A percentile compares a stretch with the other conserved stretches of the same genome.
These are phyloP conservation scores for Spea bombifrons DNA, from an alignment of 2,113 vertebrate species.

Conservation along the genomic window DNA sequence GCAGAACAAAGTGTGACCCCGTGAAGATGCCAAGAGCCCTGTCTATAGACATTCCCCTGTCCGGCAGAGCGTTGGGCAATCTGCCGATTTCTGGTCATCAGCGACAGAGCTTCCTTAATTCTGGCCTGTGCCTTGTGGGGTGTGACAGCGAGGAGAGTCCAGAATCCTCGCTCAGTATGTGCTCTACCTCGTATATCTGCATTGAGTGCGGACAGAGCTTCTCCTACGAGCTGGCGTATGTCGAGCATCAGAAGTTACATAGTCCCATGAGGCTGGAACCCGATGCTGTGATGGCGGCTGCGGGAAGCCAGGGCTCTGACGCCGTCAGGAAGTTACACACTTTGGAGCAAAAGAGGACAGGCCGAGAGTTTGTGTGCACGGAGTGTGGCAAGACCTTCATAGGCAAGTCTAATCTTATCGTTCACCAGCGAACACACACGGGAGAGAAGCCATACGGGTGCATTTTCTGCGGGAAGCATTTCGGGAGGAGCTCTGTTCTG, in stretches of 20 bases:
- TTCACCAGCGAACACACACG: conserved; percentile 31
- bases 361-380: conserved; percentile 23
- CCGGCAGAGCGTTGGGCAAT: not conserved
- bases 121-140: not conserved
- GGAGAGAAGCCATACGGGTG: conserved; percentile 34
- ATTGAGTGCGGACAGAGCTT: conserved; percentile 41
- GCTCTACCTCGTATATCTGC: conserved; percentile 5
- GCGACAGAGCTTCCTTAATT: not conserved
- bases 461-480: conserved; percentile 38
- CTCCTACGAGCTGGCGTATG: not conserved
- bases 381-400: conserved; percentile 40
- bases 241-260: conserved; percentile 19
- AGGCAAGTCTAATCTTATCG: conserved; percentile 35
- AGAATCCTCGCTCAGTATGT: not conserved
- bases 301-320: not conserved
- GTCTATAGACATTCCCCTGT: not conserved
- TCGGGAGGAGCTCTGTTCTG: conserved; percentile 30
- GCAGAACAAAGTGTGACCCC: conserved; percentile 33
- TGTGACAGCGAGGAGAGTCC: not conserved
- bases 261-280: not conserved
- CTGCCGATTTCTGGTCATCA: not conserved
- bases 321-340: not conserved
- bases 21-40: conserved; percentile 22
- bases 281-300: not conserved
- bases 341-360: conserved; percentile 12